Conservation (phyloP, 2,888 invertebrate genomes). For the Synergus gifuensis region DNA sequence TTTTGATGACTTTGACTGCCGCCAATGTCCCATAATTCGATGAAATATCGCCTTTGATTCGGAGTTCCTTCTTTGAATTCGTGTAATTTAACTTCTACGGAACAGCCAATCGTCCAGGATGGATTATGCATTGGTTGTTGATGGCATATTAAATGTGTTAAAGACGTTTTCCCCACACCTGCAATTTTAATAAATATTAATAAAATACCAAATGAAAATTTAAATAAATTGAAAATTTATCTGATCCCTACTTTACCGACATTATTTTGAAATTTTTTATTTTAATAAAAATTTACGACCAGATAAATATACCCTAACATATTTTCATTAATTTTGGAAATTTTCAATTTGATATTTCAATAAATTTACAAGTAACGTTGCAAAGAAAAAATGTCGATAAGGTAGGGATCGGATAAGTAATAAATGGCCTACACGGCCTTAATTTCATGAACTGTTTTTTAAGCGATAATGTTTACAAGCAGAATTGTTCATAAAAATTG, state of each 20-base stretch:
- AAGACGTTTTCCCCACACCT: conserved; percentile 98
- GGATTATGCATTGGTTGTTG: conserved; percentile 91
- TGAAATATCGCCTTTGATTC: conserved; percentile 92
- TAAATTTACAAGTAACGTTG: too few species aligned
- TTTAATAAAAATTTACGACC: too few species aligned
- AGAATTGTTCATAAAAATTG: neutral
- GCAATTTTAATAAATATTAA: conserved; percentile 62
- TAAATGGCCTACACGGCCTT: too few species aligned
- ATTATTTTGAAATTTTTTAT: too few species aligned
- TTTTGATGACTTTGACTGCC: conserved; percentile 96
- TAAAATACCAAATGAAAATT: conserved; percentile 16
- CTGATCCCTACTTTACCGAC: too few species aligned
- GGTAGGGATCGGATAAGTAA: too few species aligned
- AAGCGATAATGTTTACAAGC: too few species aligned
- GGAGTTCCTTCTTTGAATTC: conserved; percentile 97
- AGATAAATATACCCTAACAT: too few species aligned
- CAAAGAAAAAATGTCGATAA: too few species aligned
- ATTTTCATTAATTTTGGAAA: too few species aligned
- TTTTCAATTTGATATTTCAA: too few species aligned
- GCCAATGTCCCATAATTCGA: conserved; percentile 98
- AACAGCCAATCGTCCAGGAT: conserved; percentile 97
- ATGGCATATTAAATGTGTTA: conserved; percentile 94
- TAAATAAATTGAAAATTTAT: conserved; percentile 15
- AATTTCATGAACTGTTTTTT: too few species aligned
- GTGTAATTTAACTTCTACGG: conserved; percentile 96